Conservation (phyloP, 1,140 invertebrate genomes). For the Musca vetustissima region DNA sequence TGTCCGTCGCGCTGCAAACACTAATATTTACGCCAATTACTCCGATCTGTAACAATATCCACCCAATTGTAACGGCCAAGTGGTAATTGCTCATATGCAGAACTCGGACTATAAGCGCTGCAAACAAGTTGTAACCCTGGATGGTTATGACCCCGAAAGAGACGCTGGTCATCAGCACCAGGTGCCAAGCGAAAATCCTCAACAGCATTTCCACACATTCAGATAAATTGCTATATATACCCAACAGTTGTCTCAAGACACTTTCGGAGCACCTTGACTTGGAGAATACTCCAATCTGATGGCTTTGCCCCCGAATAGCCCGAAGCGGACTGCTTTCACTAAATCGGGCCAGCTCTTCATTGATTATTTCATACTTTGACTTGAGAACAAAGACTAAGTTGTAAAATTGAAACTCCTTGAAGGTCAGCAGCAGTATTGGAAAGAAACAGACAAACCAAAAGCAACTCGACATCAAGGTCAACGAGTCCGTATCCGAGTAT, state of each 20-base stretch:
- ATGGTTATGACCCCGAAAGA: slow-evolving; percentile 31
- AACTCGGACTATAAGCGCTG: slow-evolving; percentile 15
- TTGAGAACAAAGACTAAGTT: slow-evolving; percentile 30
- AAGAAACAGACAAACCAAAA: slow-evolving; percentile 33
- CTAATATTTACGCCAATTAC: slow-evolving; percentile 28
- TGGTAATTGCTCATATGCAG: slow-evolving; percentile 22
- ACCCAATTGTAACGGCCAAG: slow-evolving; percentile 23
- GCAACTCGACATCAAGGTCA: slow-evolving; percentile 10
- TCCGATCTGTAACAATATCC: slow-evolving; percentile 30
- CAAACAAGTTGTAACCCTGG: slow-evolving; percentile 31
- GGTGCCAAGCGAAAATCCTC: slow-evolving; percentile 28
- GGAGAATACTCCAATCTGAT: neutral
- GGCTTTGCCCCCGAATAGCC: neutral
- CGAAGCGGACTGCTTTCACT: neutral
- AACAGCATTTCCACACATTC: slow-evolving; percentile 26
- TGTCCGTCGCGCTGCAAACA: slow-evolving; percentile 24
- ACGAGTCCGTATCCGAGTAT: neutral
- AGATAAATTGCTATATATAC: slow-evolving; percentile 27
- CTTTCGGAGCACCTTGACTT: neutral
- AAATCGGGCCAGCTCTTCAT: slow-evolving; percentile 23
- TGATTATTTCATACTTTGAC: slow-evolving; percentile 29
- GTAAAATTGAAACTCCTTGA: slow-evolving; percentile 34
- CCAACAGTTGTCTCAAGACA: slow-evolving; percentile 12
- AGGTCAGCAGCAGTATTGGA: slow-evolving; percentile 29
- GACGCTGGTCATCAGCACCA: slow-evolving; percentile 24